Percentiles rank a stretch among this genome's conserved stretches.
These are phyloP conservation scores for Ephydatia muelleri DNA, from an alignment of 37 sponge, comb jelly and placozoan species.

Conservation along the genomic window DNA sequence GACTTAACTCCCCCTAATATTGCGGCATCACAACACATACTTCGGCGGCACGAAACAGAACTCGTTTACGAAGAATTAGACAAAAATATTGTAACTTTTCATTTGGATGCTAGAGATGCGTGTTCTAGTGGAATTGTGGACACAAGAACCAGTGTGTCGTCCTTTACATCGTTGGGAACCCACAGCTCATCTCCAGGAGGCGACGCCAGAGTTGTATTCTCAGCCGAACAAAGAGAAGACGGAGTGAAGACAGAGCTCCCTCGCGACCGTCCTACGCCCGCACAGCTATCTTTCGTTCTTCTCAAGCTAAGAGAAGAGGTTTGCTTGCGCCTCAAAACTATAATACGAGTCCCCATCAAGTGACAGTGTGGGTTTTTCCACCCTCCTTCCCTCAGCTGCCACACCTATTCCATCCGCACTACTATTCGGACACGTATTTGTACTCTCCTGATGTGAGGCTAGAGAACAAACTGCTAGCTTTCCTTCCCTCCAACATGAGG, in stretches of 20 bases:
- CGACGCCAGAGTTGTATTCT: background rate
- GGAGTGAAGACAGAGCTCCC: background rate
- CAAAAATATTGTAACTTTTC: background rate
- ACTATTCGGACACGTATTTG: slow-evolving; percentile 26
- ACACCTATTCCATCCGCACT: slow-evolving; percentile 61
- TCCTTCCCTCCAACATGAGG: background rate
- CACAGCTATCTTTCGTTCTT: slow-evolving; percentile 56
- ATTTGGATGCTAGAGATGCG: background rate
- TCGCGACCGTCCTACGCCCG: slow-evolving; percentile 41
- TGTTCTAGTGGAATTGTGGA: background rate
- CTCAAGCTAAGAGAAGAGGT: slow-evolving; percentile 81
- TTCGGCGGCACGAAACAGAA: background rate
- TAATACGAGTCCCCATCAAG: background rate
- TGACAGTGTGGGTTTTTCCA: background rate
- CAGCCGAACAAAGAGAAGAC: background rate
- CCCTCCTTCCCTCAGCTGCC: slow-evolving; percentile 40
- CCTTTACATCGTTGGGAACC: background rate
- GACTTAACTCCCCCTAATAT: background rate
- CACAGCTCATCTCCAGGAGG: background rate
- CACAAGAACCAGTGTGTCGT: background rate
- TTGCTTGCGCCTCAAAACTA: background rate
- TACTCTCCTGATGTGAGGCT: slow-evolving; percentile 51
- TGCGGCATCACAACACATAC: background rate
- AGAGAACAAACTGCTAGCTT: slow-evolving; percentile 36
- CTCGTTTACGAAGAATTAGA: background rate